Evolutionary conservation across 2,797 vertebrate genomes (phyloP).

Genomic region (Lithobates sylvaticus): DNA sequence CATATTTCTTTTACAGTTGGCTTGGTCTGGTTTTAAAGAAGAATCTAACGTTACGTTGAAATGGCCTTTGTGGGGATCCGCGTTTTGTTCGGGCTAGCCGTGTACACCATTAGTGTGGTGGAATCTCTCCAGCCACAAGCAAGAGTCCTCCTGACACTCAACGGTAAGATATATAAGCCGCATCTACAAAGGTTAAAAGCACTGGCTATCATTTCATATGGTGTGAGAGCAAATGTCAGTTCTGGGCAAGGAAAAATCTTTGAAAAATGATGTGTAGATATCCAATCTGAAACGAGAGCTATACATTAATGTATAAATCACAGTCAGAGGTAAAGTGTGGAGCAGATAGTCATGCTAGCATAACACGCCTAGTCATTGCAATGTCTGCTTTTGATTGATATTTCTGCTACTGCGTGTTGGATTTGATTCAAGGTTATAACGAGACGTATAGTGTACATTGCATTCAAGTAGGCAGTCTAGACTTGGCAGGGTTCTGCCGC

Average conservation of each 20-base stretch:
- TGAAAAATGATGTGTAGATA: slow-evolving; percentile 5
- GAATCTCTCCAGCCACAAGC: slow-evolving; percentile 80
- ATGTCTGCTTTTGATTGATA: slow-evolving; percentile 44
- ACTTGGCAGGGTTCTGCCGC: slow-evolving; percentile 23
- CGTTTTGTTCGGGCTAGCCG: slow-evolving; percentile 73
- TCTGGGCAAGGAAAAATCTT: background rate
- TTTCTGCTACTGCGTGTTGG: slow-evolving; percentile 41
- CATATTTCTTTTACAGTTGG: slow-evolving; percentile 32
- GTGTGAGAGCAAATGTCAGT: background rate
- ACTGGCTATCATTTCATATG: background rate
- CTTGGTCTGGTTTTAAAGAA: slow-evolving; percentile 5
- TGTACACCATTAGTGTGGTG: slow-evolving; percentile 71
- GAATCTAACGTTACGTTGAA: slow-evolving; percentile 63
- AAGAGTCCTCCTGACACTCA: slow-evolving; percentile 79
- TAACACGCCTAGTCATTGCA: slow-evolving; percentile 28
- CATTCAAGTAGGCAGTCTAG: slow-evolving; percentile 22
- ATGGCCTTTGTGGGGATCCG: slow-evolving; percentile 74
- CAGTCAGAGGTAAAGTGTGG: slow-evolving; percentile 3
- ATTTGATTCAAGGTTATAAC: slow-evolving; percentile 36
- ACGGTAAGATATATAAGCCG: slow-evolving; percentile 74
- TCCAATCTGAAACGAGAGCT: slow-evolving; percentile 4
- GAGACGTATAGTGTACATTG: slow-evolving; percentile 17
- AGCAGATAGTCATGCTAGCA: slow-evolving; percentile 23
- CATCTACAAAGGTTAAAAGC: background rate
- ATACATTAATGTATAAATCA: slow-evolving; percentile 23